Evolutionary conservation across 2,888 invertebrate genomes (phyloP).

Genomic region (Dyspetes luteomarginatus): DNA sequence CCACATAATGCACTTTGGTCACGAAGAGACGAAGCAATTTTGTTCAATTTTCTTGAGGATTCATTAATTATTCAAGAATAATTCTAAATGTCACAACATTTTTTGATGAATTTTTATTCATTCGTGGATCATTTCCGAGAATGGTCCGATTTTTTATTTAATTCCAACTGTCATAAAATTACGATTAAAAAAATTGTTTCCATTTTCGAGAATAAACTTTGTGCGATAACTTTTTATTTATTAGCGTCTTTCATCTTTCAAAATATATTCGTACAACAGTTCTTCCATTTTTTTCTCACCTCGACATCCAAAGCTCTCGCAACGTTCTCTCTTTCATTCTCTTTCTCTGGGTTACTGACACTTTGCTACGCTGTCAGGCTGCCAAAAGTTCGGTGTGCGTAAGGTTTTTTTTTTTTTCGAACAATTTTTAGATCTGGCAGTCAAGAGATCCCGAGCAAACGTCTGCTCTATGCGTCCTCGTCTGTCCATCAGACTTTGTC

Average conservation of each 20-base stretch:
- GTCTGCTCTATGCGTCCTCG: background rate
- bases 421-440: conserved; percentile 58
- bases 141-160: background rate
- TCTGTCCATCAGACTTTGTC: background rate
- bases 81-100: too few species aligned
- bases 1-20: background rate
- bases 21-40: background rate
- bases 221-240: background rate
- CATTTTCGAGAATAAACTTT: background rate
- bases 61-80: too few species aligned
- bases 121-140: background rate
- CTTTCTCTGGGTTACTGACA: conserved; percentile 57
- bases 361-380: conserved; percentile 51
- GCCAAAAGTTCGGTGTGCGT: conserved; percentile 43
- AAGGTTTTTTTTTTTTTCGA: conserved; percentile 22
- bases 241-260: too few species aligned
- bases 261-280: too few species aligned
- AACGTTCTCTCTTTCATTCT: background rate
- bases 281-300: too few species aligned
- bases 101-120: too few species aligned
- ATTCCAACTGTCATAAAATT: background rate
- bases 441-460: background rate
- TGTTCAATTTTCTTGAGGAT: background rate
- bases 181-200: background rate
- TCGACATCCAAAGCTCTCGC: background rate